Evolutionary conservation across 2,113 vertebrate genomes (phyloP).

Genomic region (human): DNA sequence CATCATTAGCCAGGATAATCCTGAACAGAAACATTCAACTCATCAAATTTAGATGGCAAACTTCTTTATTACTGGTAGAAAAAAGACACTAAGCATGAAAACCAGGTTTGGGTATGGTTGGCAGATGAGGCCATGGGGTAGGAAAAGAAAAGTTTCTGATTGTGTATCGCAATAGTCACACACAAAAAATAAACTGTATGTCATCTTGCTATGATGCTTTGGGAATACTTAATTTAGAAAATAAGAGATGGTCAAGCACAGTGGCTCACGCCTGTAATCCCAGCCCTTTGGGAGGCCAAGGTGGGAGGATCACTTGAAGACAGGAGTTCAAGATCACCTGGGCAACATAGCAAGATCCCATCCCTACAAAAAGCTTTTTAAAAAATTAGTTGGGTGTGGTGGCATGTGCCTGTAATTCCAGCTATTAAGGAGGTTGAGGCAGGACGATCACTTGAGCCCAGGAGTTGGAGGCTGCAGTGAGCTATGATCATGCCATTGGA

Average conservation of each 20-base stretch:
- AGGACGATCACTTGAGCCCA: no score
- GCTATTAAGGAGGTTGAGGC: no score
- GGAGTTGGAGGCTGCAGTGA: no score
- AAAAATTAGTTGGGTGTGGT: no score
- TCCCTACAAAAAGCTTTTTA: no score
- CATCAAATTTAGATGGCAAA: not conserved
- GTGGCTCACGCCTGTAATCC: no score
- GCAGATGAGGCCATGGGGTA: not conserved
- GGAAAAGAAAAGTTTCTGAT: slow-evolving; percentile 23
- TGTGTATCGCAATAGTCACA: not conserved
- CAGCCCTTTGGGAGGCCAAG: no score
- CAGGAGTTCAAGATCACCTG: no score
- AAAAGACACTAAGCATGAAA: not conserved
- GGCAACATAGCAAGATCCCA: no score
- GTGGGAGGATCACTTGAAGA: no score
- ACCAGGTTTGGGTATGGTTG: not conserved
- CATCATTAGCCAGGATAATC: not conserved
- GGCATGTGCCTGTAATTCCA: no score
- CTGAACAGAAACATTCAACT: not conserved
- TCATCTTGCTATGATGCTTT: slow-evolving; percentile 13
- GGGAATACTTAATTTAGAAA: slow-evolving; percentile 44
- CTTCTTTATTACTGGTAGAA: not conserved
- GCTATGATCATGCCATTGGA: no score
- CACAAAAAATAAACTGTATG: not conserved
- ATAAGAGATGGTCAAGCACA: not conserved